Percentiles rank a stretch among this genome's conserved stretches.
phyloP scores from a whole-genome alignment of 2,888 invertebrate species.

The Ectemnius lituratus region DNA sequence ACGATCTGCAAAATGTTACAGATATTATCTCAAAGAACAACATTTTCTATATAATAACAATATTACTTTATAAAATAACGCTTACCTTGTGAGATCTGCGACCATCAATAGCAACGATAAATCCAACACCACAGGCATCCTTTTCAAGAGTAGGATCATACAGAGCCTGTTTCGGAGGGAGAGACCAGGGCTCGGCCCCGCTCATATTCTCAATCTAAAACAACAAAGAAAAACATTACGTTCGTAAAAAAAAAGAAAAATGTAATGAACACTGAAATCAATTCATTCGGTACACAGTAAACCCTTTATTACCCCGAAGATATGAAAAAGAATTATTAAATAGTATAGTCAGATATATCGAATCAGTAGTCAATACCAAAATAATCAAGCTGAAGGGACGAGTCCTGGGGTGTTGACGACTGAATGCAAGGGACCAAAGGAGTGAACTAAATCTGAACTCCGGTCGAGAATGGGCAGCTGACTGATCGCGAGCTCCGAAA shows the following conservation, averaged over 20 bases:
- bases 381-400: too few relatives aligned
- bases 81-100: constrained; percentile 91
- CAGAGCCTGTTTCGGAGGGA: constrained; percentile 92
- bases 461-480: too few relatives aligned
- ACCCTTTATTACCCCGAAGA: background rate
- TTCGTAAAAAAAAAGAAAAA: background rate
- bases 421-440: too few relatives aligned
- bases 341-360: background rate
- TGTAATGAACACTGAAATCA: background rate
- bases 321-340: background rate
- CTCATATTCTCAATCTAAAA: constrained; percentile 38
- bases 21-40: too few relatives aligned
- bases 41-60: too few relatives aligned
- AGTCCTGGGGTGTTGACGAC: too few relatives aligned
- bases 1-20: constrained; percentile 84
- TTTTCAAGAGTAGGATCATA: constrained; percentile 97
- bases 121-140: constrained; percentile 99
- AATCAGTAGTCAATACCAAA: too few relatives aligned
- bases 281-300: background rate
- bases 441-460: too few relatives aligned
- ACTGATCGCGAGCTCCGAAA: too few relatives aligned
- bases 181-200: constrained; percentile 85
- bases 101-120: constrained; percentile 99
- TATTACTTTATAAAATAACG: too few relatives aligned
- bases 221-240: background rate